Base-by-base conservation (phyloP, 2,888 invertebrate species). In the Ochlodes sylvanus region DNA sequence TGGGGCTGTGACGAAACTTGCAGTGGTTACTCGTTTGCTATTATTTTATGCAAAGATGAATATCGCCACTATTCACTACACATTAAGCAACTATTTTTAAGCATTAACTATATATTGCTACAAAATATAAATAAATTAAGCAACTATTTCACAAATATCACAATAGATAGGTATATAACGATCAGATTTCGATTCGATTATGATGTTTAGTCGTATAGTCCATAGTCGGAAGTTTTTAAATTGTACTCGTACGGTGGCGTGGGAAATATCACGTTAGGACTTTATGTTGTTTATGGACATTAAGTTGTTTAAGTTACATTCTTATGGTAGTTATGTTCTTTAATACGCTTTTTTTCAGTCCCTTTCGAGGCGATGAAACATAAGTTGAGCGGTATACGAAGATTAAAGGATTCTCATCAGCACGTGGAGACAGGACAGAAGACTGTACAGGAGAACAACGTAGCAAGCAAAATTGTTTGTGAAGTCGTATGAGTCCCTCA, bases 301-400 rank as follows among this genome's bases (percentile, higher is more conserved):
- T 27, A 4, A 27, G 2, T 27, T 27, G 5, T 27, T 27, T 5
- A 27, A 10, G 1, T 38, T 38, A 7, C 12, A 38, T 38, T 9
- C 38, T 9, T 38, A 38, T 10, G 38, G 38, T 7, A 38, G 7
- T 10, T 38, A 9, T 41, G 10, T n/a, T n/a, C n/a, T n/a, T n/a
- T n/a, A n/a, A n/a, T n/a, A n/a, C n/a, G n/a, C n/a, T 38, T 19
- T 12, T 69, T 66, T 85, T 7, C 84, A 88, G 88, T 78, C 47
- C 85, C 86, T 0, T 76, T 83, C 38, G 71, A 79, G 50, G 71
- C 79, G 42, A 69, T 87, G 47, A 86, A 82, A 74, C 84, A 84
- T 69, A 77, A 79, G 34, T 63, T 86, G 12, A 82, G 79, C 65
- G 86, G 86, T 5, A 60, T 64, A 83, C 82, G 71, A 82, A 73